phyloP scores from a whole-genome alignment of 1,140 invertebrate species.

The Drosophila truncata region DNA sequence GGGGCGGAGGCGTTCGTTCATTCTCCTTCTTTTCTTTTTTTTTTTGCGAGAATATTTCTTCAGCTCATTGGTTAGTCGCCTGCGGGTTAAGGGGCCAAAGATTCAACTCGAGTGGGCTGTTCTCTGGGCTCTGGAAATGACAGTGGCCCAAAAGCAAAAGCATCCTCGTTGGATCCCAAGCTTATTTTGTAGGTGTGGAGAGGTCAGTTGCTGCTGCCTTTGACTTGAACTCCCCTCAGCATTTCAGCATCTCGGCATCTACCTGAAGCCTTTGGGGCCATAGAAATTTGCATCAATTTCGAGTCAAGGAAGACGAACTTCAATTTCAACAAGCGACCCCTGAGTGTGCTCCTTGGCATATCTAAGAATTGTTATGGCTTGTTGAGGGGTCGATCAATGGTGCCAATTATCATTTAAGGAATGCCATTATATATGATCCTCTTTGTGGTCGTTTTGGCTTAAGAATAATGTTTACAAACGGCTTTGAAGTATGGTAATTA shows the following conservation, averaged over 20 bases:
- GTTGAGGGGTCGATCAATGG: constrained; percentile 9
- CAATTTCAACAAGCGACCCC: constrained; percentile 10
- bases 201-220: constrained; percentile 51
- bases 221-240: background rate
- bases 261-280: constrained; percentile 19
- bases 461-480: background rate
- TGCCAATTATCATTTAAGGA: constrained; percentile 34
- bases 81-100: constrained; percentile 29
- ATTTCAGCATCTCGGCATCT: background rate
- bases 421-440: background rate
- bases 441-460: background rate
- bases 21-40: background rate
- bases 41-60: constrained; percentile 42
- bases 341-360: constrained; percentile 18
- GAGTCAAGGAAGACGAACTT: constrained; percentile 42
- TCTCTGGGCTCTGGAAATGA: constrained; percentile 46
- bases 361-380: constrained; percentile 25
- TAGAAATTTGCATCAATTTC: constrained; percentile 58
- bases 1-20: constrained; percentile 19
- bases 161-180: constrained; percentile 19
- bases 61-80: constrained; percentile 55
- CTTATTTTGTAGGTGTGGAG: constrained; percentile 50
- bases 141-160: constrained; percentile 62
- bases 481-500: background rate
- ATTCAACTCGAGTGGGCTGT: constrained; percentile 42